phyloP scores from a whole-genome alignment of 2,797 vertebrate species.

The Neopelma chrysocephalum region DNA sequence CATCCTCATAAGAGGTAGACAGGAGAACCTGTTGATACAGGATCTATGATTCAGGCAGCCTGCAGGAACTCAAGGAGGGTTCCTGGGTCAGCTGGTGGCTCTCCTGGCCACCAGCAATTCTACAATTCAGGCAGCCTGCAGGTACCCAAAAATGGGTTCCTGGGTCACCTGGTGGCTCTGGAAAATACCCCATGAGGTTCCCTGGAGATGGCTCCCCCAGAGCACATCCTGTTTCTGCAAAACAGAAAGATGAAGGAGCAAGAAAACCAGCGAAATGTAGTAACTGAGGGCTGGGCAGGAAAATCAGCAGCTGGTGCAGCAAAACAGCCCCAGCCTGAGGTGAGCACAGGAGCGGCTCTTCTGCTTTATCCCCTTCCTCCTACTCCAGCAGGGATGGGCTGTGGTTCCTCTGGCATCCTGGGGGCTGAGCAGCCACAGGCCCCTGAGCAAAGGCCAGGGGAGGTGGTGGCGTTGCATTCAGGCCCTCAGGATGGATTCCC shows the following conservation, averaged over 20 bases:
- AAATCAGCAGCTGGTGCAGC: neutral
- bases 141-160: too few relatives aligned
- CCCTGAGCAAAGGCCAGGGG: neutral
- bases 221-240: neutral
- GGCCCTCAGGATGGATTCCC: neutral
- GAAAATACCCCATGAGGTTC: neutral
- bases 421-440: neutral
- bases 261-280: neutral
- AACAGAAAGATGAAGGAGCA: neutral
- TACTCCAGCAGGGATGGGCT: neutral
- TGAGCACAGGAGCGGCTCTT: neutral
- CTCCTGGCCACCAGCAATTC: neutral
- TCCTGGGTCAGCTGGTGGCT: neutral
- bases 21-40: neutral
- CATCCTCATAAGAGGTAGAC: accelerated
- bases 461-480: neutral
- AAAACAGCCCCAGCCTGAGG: neutral
- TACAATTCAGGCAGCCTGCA: too few relatives aligned
- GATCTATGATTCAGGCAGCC: neutral
- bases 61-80: neutral
- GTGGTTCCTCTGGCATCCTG: neutral
- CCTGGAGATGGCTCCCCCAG: neutral
- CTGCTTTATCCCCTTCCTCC: neutral
- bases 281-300: neutral
- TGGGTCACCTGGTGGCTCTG: neutral